These are phyloP conservation scores for Hypothenemus hampei DNA, from an alignment of 1,140 invertebrate genomes.

Conservation along the genomic window DNA sequence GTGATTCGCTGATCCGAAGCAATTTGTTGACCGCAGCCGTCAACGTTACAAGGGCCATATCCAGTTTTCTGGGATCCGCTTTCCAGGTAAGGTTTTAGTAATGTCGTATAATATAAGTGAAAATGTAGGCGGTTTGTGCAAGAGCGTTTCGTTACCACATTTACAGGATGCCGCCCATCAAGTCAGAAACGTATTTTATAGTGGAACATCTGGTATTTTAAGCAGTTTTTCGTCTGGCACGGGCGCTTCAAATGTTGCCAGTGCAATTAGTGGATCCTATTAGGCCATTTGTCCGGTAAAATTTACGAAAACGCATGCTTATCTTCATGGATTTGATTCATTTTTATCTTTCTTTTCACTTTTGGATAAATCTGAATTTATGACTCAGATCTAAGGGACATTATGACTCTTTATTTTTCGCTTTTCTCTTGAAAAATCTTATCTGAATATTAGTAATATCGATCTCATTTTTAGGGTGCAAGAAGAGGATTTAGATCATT, in stretches of 20 bases:
- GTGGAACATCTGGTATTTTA: slow-evolving; percentile 10
- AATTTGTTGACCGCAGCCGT: slow-evolving; percentile 64
- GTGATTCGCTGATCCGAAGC: slow-evolving; percentile 48
- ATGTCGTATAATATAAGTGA: background rate
- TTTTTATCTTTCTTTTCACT: background rate
- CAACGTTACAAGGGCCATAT: slow-evolving; percentile 66
- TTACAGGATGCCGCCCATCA: slow-evolving; percentile 35
- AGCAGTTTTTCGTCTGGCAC: slow-evolving; percentile 7
- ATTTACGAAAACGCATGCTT: background rate
- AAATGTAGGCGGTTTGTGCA: background rate
- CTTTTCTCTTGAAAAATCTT: slow-evolving; percentile 10
- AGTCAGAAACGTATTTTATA: slow-evolving; percentile 29
- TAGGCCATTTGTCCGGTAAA: too few species aligned
- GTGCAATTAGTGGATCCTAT: slow-evolving; percentile 3
- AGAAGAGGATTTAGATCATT: slow-evolving; percentile 36
- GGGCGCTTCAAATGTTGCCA: slow-evolving; percentile 7
- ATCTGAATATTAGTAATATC: background rate
- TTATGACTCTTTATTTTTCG: background rate
- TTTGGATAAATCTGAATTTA: slow-evolving; percentile 2
- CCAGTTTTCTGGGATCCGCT: slow-evolving; percentile 66
- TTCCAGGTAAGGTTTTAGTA: slow-evolving; percentile 52
- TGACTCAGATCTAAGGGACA: slow-evolving; percentile 6
- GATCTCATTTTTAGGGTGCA: slow-evolving; percentile 38
- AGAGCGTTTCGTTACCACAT: too few species aligned
- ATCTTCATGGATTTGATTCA: background rate